Conservation (phyloP, 2,797 vertebrate species). For the Lacerta bilineata region DNA sequence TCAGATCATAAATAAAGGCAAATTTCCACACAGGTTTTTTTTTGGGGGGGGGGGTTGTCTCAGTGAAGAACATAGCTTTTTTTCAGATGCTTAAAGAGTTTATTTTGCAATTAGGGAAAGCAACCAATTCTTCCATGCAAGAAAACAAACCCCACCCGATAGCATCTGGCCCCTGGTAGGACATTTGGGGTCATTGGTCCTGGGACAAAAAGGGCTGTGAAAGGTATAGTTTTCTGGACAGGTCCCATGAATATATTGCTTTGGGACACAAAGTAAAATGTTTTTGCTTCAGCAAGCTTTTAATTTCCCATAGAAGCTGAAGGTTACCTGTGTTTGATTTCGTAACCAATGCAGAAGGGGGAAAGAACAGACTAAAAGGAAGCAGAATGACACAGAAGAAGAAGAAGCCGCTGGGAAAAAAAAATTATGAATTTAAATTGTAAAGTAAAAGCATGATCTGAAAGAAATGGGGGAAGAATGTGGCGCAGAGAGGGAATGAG, state of each 20-base stretch:
- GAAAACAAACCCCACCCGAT: not conserved
- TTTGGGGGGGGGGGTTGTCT: not conserved
- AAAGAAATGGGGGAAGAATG: constrained; percentile 33
- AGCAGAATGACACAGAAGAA: constrained; percentile 36
- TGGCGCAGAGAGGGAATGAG: not conserved
- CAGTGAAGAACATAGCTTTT: not conserved
- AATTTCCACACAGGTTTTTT: not conserved
- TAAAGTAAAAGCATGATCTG: constrained; percentile 55
- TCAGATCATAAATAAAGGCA: not conserved
- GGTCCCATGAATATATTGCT: not conserved
- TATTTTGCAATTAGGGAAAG: not conserved
- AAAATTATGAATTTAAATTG: constrained; percentile 51
- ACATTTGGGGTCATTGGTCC: not conserved
- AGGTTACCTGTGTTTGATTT: not conserved
- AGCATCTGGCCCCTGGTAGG: not conserved
- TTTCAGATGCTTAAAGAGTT: not conserved
- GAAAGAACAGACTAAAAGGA: constrained; percentile 34
- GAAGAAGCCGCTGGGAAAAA: constrained; percentile 46
- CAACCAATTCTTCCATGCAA: not conserved
- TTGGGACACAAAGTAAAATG: not conserved
- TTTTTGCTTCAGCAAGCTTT: not conserved
- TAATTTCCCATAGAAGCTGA: not conserved
- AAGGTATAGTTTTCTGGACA: not conserved
- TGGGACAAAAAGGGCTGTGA: not conserved
- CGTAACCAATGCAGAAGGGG: not conserved